Percentiles rank a stretch among this genome's conserved stretches.
phyloP scores from a whole-genome alignment of 64 coral and sea anemone genomes.

The Stylophora pistillata region DNA sequence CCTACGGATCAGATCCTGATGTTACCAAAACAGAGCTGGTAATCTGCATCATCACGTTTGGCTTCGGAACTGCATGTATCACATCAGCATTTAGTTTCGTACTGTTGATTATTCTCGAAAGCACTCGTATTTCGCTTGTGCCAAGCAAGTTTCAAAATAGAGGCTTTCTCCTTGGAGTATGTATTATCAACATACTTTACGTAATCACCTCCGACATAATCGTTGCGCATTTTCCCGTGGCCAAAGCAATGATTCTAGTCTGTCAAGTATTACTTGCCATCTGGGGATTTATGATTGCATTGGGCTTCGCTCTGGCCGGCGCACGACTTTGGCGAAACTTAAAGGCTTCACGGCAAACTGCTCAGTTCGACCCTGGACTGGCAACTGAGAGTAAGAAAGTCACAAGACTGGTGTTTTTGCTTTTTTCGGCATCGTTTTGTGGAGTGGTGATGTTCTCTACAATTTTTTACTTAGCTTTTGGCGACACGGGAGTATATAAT shows the following conservation, averaged over 20 bases:
- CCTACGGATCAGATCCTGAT: conserved; percentile 24
- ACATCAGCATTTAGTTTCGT: conserved; percentile 68
- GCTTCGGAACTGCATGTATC: conserved; percentile 63
- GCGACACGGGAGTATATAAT: neutral
- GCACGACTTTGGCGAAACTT: conserved; percentile 66
- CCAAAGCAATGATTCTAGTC: conserved; percentile 51
- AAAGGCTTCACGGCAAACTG: conserved; percentile 27
- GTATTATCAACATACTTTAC: conserved; percentile 49
- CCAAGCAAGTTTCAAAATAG: conserved; percentile 53
- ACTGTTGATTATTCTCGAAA: conserved; percentile 71
- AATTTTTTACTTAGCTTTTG: neutral
- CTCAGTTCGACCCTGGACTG: neutral
- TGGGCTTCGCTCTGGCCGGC: conserved; percentile 59
- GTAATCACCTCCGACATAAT: conserved; percentile 58
- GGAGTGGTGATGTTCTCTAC: conserved; percentile 27
- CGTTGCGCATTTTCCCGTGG: conserved; percentile 39
- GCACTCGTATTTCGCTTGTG: conserved; percentile 56
- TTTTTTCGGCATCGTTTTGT: conserved; percentile 4
- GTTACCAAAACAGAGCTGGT: conserved; percentile 26
- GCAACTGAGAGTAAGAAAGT: conserved; percentile 20
- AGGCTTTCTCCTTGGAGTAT: conserved; percentile 51
- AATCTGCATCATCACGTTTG: conserved; percentile 30
- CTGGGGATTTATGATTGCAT: conserved; percentile 67
- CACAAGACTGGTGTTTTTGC: neutral
- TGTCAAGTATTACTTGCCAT: conserved; percentile 59